Conservation (phyloP, 2,888 invertebrate species). For the Drosophila formosana region DNA sequence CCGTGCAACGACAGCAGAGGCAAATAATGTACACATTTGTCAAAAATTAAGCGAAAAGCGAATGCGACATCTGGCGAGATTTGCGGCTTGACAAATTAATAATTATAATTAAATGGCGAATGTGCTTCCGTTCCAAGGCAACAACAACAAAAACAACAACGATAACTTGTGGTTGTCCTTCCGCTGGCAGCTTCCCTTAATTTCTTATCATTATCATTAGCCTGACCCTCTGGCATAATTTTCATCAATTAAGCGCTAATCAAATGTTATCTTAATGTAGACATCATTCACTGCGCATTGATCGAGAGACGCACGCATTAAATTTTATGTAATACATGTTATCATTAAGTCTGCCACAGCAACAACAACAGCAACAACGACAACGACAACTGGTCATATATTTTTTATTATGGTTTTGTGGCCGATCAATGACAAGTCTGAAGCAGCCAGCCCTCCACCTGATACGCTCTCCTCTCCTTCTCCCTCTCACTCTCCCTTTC, state of each 20-base stretch:
- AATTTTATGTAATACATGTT: conserved; percentile 71
- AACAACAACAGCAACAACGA: conserved; percentile 13
- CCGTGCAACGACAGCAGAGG: neutral
- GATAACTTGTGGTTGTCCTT: conserved; percentile 51
- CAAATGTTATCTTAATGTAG: conserved; percentile 74
- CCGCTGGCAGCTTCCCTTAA: conserved; percentile 30
- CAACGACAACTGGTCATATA: conserved; percentile 32
- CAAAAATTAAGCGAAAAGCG: conserved; percentile 56
- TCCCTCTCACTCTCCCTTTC: too few relatives aligned
- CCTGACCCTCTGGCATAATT: conserved; percentile 58
- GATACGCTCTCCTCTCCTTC: conserved; percentile 7
- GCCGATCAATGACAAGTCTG: conserved; percentile 65
- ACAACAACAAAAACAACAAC: neutral
- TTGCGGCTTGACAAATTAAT: conserved; percentile 50
- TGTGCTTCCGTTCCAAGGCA: conserved; percentile 40
- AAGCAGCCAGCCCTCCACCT: conserved; percentile 39
- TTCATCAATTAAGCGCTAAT: conserved; percentile 70
- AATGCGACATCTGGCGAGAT: conserved; percentile 29
- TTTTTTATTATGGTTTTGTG: conserved; percentile 27
- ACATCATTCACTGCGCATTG: conserved; percentile 63
- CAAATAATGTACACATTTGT: conserved; percentile 70
- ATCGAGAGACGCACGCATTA: conserved; percentile 49
- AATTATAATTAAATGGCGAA: conserved; percentile 52
- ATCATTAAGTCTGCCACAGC: conserved; percentile 47
- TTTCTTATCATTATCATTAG: conserved; percentile 69